These are phyloP conservation scores for Trididemnum nubilum DNA, from an alignment of 23 tunicate species.

Conservation along the genomic window DNA sequence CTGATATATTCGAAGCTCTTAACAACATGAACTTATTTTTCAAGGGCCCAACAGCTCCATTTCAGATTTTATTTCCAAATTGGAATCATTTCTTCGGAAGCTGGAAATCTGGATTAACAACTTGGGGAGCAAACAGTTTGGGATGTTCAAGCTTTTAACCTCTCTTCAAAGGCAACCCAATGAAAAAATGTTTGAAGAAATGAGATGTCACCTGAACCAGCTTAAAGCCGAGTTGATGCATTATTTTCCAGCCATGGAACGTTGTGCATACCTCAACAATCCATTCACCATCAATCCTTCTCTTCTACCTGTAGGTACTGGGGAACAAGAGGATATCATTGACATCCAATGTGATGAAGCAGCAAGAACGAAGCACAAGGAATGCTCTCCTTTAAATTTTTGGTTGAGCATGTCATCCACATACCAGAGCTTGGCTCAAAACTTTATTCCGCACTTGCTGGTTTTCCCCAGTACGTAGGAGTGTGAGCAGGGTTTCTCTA, in stretches of 20 bases:
- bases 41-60: not conserved
- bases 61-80: conserved; percentile 5
- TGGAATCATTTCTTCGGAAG: no score
- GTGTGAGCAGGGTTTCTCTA: no score
- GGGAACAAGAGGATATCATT: conserved; percentile 45
- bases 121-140: not conserved
- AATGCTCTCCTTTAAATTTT: conserved; percentile 57
- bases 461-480: conserved; percentile 33
- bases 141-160: conserved; percentile 17
- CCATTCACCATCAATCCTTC: conserved; percentile 45
- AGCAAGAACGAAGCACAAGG: conserved; percentile 47
- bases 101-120: no score
- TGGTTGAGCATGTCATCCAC: conserved; percentile 52
- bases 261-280: conserved; percentile 33
- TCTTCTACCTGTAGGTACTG: conserved; percentile 52
- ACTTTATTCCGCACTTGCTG: no score
- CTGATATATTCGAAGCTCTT: no score
- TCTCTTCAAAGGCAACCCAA: conserved; percentile 27
- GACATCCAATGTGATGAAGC: conserved; percentile 52
- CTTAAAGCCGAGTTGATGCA: no score
- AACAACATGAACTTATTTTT: not conserved
- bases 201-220: no score
- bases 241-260: conserved; percentile 43
- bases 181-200: conserved; percentile 37
- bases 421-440: no score